These are phyloP conservation scores for Stenichneumon culpator DNA, from an alignment of 2,888 invertebrate species.

Conservation along the genomic window DNA sequence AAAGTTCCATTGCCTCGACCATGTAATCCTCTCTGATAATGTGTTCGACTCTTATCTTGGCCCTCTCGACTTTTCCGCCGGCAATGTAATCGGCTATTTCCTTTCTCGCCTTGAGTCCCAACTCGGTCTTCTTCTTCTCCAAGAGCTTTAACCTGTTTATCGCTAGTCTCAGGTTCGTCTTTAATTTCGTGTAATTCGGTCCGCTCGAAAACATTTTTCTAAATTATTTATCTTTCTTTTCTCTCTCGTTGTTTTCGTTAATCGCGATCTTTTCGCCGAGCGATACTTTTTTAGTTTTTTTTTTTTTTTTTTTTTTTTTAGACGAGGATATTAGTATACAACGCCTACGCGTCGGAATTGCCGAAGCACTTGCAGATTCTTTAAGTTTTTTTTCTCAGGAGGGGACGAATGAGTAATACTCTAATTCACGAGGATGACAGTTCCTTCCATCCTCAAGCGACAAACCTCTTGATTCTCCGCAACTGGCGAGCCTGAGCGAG, in stretches of 20 bases:
- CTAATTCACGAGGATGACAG: slow-evolving; percentile 59
- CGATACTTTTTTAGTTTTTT: not conserved
- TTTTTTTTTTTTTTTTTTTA: not conserved
- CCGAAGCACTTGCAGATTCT: slow-evolving; percentile 1
- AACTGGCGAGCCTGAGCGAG: not conserved
- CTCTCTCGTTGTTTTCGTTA: not conserved
- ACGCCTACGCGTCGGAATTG: not conserved
- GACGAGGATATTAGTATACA: not conserved
- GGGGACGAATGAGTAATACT: slow-evolving; percentile 54
- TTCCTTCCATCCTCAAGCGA: slow-evolving; percentile 33
- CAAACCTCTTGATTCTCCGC: not conserved
- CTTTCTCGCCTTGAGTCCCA: slow-evolving; percentile 97
- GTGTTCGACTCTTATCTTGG: slow-evolving; percentile 98
- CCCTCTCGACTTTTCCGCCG: slow-evolving; percentile 94
- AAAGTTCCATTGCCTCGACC: slow-evolving; percentile 99
- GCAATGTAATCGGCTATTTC: slow-evolving; percentile 99
- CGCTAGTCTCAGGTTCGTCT: slow-evolving; percentile 97
- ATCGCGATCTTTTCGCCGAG: not conserved
- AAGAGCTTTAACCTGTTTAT: slow-evolving; percentile 97
- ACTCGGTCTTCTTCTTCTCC: slow-evolving; percentile 99
- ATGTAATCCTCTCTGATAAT: slow-evolving; percentile 99
- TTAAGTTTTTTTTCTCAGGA: slow-evolving; percentile 20
- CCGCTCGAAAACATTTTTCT: slow-evolving; percentile 94
- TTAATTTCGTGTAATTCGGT: slow-evolving; percentile 97
- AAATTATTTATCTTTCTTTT: slow-evolving; percentile 3